phyloP scores from a whole-genome alignment of 2,888 invertebrate genomes.

The Ypsolopha scabrella region DNA sequence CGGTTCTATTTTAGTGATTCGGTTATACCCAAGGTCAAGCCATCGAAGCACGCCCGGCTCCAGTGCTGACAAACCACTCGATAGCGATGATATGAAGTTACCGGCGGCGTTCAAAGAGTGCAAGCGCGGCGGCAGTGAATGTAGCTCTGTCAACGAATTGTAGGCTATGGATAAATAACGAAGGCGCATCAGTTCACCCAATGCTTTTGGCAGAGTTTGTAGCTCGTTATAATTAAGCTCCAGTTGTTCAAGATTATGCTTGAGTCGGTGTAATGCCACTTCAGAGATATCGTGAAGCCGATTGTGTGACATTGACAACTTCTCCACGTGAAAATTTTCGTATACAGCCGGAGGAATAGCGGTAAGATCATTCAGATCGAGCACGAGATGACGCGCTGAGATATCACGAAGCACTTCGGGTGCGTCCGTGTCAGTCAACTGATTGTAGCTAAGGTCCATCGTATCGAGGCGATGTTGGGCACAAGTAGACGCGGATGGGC shows the following conservation, averaged over 20 bases:
- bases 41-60: slow-evolving; percentile 72
- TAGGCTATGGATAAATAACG: slow-evolving; percentile 83
- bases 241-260: slow-evolving; percentile 76
- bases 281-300: slow-evolving; percentile 73
- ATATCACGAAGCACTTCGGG: slow-evolving; percentile 74
- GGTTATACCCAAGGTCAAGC: slow-evolving; percentile 86
- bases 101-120: slow-evolving; percentile 80
- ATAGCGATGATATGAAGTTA: slow-evolving; percentile 76
- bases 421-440: slow-evolving; percentile 73
- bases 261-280: slow-evolving; percentile 75
- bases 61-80: slow-evolving; percentile 72
- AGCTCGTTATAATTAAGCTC: slow-evolving; percentile 83
- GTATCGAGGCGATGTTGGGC: slow-evolving; percentile 73
- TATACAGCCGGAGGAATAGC: slow-evolving; percentile 74
- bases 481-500: slow-evolving; percentile 23
- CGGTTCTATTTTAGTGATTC: slow-evolving; percentile 74
- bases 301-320: slow-evolving; percentile 82
- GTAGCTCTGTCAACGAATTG: slow-evolving; percentile 73
- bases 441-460: slow-evolving; percentile 83
- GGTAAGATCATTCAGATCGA: slow-evolving; percentile 81
- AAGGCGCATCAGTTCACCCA: slow-evolving; percentile 70
- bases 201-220: slow-evolving; percentile 69
- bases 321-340: slow-evolving; percentile 73
- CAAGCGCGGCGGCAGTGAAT: slow-evolving; percentile 69
- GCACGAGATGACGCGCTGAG: slow-evolving; percentile 77